A percentile compares a stretch with the other conserved stretches of the same genome.
Conservation (phyloP, 64 coral and sea anemone species). For the Pocillopora damicornis region DNA sequence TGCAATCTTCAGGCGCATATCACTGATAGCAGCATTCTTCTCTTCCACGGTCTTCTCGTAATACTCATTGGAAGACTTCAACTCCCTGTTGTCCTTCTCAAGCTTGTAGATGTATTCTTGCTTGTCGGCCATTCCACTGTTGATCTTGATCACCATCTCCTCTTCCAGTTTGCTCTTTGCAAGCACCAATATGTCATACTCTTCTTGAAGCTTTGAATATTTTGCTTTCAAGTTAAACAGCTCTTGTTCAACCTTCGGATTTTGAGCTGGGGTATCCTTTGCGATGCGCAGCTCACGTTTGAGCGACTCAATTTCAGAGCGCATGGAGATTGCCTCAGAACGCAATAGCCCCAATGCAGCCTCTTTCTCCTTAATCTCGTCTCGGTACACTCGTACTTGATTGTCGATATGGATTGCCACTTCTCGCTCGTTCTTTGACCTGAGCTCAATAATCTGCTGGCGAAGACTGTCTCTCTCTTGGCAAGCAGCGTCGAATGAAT, state of each 20-base stretch:
- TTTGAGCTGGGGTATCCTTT: background rate
- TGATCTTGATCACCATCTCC: conserved; percentile 43
- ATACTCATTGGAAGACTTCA: conserved; percentile 55
- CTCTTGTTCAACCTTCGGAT: background rate
- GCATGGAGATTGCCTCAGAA: conserved; percentile 25
- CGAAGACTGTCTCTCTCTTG: conserved; percentile 35
- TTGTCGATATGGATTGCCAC: conserved; percentile 28
- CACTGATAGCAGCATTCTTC: conserved; percentile 43
- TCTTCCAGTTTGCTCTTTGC: conserved; percentile 49
- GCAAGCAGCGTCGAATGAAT: conserved; percentile 29
- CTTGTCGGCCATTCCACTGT: conserved; percentile 45
- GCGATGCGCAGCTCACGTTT: background rate
- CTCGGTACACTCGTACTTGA: conserved; percentile 21
- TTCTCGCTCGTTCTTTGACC: conserved; percentile 33
- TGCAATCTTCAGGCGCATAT: conserved; percentile 38
- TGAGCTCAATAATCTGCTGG: conserved; percentile 39
- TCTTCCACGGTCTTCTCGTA: conserved; percentile 36
- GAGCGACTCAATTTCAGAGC: background rate
- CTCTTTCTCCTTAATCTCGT: conserved; percentile 49
- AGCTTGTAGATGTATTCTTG: conserved; percentile 65
- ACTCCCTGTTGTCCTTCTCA: conserved; percentile 52
- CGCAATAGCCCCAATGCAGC: conserved; percentile 34
- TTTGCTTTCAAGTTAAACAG: conserved; percentile 6
- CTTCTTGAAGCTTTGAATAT: conserved; percentile 53
- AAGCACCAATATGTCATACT: conserved; percentile 36